Conservation (phyloP, 2,797 vertebrate genomes). For the Malacoraja senta region DNA sequence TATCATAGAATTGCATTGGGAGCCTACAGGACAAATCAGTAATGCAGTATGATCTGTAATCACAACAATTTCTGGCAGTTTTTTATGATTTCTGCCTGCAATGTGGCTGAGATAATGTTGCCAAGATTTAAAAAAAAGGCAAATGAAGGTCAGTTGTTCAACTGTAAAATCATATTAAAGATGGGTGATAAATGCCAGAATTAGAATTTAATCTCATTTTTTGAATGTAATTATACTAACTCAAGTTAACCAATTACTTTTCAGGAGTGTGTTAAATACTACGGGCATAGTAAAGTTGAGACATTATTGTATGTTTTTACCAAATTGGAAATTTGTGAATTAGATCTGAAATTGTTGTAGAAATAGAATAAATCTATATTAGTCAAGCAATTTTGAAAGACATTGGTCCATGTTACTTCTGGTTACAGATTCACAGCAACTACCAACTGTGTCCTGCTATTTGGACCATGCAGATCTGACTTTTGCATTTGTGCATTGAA, state of each 20-base stretch:
- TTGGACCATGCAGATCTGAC: no score
- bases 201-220: not conserved
- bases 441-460: no score
- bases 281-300: not conserved
- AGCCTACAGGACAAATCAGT: constrained; percentile 14
- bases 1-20: not conserved
- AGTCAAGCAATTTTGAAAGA: no score
- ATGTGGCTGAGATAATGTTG: not conserved
- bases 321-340: not conserved
- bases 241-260: not conserved
- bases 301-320: no score
- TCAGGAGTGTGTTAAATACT: not conserved
- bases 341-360: not conserved
- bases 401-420: no score
- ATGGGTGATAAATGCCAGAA: not conserved
- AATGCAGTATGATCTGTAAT: constrained; percentile 24
- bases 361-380: not conserved
- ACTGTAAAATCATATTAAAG: not conserved
- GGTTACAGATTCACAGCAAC: no score
- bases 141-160: not conserved
- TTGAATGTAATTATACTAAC: not conserved
- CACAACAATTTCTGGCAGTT: constrained; percentile 13
- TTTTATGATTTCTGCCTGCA: not conserved
- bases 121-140: not conserved
- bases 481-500: no score